phyloP scores from a whole-genome alignment of 2,113 vertebrate species.

The Odocoileus hemionus region DNA sequence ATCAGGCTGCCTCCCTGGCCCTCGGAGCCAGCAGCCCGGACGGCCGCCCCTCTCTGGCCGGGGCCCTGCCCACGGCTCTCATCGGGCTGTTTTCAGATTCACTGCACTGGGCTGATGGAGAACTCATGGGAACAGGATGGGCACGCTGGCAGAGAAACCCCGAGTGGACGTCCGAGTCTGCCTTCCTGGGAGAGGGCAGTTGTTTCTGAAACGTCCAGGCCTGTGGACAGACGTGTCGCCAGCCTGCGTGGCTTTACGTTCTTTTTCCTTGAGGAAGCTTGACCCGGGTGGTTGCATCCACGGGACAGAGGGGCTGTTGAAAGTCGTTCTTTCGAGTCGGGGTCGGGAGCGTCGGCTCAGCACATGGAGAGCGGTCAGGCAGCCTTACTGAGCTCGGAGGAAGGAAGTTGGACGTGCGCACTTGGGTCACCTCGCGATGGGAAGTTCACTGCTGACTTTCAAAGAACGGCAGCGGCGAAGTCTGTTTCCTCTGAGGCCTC shows the following conservation, averaged over 20 bases:
- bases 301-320: neutral
- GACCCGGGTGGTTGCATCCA: rapidly evolving
- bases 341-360: neutral
- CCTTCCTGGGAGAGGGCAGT: neutral
- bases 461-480: neutral
- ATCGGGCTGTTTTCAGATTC: neutral
- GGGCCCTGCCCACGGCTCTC: neutral
- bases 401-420: neutral
- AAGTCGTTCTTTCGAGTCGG: too few relatives aligned
- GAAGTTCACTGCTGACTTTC: neutral
- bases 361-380: neutral
- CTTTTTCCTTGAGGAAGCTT: neutral
- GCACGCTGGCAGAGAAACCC: neutral
- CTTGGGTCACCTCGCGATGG: neutral
- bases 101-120: neutral
- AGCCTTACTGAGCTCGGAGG: neutral
- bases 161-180: rapidly evolving
- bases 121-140: too few relatives aligned
- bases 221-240: neutral
- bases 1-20: rapidly evolving
- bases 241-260: neutral
- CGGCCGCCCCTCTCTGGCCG: rapidly evolving
- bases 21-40: neutral
- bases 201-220: neutral
- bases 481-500: neutral